phyloP scores from a whole-genome alignment of 2,113 vertebrate species.

The Ctenodactylus gundi region DNA sequence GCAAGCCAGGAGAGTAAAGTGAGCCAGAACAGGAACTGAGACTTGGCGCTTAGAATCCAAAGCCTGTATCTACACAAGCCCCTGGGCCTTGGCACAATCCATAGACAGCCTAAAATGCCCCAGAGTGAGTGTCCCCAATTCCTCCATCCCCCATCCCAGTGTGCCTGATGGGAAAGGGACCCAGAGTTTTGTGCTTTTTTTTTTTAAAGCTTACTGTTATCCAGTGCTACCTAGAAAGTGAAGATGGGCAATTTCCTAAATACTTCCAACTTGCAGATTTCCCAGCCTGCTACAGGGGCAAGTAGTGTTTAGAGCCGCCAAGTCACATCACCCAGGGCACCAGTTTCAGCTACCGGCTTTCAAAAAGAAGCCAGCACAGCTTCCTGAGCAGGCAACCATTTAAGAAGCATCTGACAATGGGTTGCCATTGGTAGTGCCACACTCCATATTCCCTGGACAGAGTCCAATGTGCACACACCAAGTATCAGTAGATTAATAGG shows the following conservation, averaged over 20 bases:
- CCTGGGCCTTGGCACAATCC: no score
- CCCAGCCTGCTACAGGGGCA: neutral
- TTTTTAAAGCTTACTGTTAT: neutral
- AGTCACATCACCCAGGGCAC: neutral
- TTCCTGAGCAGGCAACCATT: no score
- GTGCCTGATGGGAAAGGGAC: no score
- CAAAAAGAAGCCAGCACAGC: neutral
- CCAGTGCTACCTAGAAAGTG: neutral
- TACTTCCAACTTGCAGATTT: neutral
- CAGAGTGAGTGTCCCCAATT: neutral
- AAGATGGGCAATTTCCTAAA: neutral
- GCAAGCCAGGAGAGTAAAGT: neutral
- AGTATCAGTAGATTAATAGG: neutral
- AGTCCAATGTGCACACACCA: rapidly evolving
- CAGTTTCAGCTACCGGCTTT: neutral
- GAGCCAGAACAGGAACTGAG: neutral
- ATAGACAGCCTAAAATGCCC: neutral
- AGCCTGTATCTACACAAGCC: neutral
- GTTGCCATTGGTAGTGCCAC: neutral
- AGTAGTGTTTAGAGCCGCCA: neutral
- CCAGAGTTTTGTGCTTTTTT: no score
- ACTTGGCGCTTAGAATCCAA: no score
- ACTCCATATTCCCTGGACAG: neutral
- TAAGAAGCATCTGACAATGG: neutral
- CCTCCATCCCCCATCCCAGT: no score